Evolutionary conservation across 2,797 vertebrate species (phyloP).

Genomic region (Cryptoblepharus egeriae): DNA sequence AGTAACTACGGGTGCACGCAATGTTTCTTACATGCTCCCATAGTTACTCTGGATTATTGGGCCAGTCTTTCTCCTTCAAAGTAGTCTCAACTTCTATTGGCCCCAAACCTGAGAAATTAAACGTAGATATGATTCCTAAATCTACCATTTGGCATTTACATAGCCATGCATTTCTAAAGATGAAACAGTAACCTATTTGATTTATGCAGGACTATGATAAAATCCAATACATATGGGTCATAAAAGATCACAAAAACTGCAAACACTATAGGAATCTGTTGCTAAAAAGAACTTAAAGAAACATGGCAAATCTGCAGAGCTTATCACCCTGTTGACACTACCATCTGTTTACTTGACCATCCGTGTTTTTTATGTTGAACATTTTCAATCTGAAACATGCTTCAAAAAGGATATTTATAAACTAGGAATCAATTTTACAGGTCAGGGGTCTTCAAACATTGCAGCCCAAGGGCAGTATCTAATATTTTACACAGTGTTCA

Average conservation of each 20-base stretch:
- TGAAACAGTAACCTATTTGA: constrained; percentile 30
- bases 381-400: neutral
- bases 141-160: constrained; percentile 27
- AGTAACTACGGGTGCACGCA: too few species aligned
- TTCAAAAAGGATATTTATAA: neutral
- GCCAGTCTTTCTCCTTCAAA: constrained; percentile 31
- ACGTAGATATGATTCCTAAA: constrained; percentile 26
- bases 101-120: neutral
- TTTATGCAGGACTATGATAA: constrained; percentile 23
- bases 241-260: neutral
- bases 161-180: constrained; percentile 12
- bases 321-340: neutral
- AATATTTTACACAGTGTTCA: too few species aligned
- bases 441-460: too few species aligned
- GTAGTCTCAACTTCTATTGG: constrained; percentile 24
- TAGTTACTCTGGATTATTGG: too few species aligned
- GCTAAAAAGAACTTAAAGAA: neutral
- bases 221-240: constrained; percentile 25
- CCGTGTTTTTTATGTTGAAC: neutral
- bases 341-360: neutral
- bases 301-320: neutral
- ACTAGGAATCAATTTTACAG: neutral
- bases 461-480: too few species aligned
- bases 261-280: constrained; percentile 7
- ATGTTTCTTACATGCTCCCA: too few species aligned